Evolutionary conservation across 2,888 invertebrate genomes (phyloP).

Genomic region (Fragum sueziense): DNA sequence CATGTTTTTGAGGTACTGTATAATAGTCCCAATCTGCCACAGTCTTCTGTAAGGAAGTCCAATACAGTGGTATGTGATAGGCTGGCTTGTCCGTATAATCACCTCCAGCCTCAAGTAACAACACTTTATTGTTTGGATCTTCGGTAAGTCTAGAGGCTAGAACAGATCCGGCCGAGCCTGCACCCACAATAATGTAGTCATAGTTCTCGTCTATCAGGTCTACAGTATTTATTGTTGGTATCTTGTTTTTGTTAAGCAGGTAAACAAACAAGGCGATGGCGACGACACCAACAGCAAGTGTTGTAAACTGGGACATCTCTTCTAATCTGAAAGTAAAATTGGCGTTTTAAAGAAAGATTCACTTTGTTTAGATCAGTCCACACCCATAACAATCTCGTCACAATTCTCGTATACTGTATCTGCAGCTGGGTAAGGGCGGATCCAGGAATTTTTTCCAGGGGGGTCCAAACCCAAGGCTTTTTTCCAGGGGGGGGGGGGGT

Average conservation of each 20-base stretch:
- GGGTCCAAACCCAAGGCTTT: no score
- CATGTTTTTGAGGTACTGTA: conserved; percentile 80
- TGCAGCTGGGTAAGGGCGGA: no score
- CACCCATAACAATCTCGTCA: no score
- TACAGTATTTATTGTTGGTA: neutral
- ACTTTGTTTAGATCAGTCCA: no score
- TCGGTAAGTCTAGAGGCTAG: conserved; percentile 80
- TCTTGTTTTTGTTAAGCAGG: neutral
- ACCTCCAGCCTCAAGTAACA: conserved; percentile 82
- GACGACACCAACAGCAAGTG: neutral
- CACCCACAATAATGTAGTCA: conserved; percentile 77
- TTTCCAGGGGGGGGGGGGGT: no score
- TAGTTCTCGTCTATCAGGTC: neutral
- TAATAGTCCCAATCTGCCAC: conserved; percentile 81
- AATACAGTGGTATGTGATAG: conserved; percentile 82
- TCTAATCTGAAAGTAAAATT: neutral
- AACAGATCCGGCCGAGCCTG: conserved; percentile 83
- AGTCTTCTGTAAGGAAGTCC: conserved; percentile 78
- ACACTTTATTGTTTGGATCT: conserved; percentile 60
- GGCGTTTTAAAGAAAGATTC: no score
- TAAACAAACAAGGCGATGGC: neutral
- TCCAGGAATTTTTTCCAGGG: no score
- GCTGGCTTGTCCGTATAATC: conserved; percentile 79
- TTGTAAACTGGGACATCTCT: neutral
- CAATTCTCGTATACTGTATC: no score